phyloP scores from a whole-genome alignment of 2,797 vertebrate species.

The Vireo griseus region DNA sequence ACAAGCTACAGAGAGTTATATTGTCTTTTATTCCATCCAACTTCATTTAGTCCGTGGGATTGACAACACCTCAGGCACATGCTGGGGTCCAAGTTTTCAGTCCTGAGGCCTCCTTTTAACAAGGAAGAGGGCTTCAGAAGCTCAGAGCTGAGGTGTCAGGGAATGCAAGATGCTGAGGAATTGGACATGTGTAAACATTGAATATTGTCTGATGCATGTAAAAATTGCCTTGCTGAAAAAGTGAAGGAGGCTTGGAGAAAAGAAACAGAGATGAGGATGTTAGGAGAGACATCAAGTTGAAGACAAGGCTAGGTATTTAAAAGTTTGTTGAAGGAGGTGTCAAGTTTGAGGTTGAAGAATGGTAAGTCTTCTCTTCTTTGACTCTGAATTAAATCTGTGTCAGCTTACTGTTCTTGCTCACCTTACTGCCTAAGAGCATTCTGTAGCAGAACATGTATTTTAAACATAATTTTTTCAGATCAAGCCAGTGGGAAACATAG shows the following conservation, averaged over 20 bases:
- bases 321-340: not conserved
- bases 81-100: not conserved
- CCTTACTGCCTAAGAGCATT: not conserved
- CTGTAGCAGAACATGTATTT: not conserved
- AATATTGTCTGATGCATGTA: not conserved
- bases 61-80: fast-evolving
- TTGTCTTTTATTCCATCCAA: not conserved
- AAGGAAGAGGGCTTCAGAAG: not conserved
- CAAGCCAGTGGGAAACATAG: not conserved
- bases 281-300: not conserved
- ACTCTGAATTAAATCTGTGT: not conserved
- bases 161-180: not conserved
- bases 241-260: not conserved
- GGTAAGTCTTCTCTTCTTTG: not conserved
- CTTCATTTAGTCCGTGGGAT: not conserved
- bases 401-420: not conserved
- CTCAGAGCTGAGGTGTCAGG: not conserved
- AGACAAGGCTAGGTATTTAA: not conserved
- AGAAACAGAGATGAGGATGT: not conserved
- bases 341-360: not conserved
- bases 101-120: not conserved
- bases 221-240: not conserved
- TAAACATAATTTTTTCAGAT: not conserved
- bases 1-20: not conserved
- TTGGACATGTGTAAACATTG: fast-evolving